A percentile compares a stretch with the other conserved stretches of the same genome.
Evolutionary conservation across 2,888 invertebrate species (phyloP).

Genomic region (Sepioteuthis lessoniana): DNA sequence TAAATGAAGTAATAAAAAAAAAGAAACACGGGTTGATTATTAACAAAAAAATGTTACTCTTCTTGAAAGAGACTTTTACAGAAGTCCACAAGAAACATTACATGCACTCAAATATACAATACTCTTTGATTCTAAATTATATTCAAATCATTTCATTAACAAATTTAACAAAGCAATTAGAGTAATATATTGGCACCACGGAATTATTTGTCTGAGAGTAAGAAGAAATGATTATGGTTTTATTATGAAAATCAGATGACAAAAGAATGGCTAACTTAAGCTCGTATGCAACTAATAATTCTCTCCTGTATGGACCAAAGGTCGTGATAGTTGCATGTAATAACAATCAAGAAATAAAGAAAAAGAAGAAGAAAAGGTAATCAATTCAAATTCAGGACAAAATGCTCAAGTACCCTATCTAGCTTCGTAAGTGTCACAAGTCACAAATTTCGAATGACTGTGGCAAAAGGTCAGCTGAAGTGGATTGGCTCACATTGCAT

Average conservation of each 20-base stretch:
- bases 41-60: no score
- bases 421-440: neutral
- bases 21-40: no score
- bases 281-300: neutral
- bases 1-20: no score
- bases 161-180: no score
- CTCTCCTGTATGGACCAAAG: neutral
- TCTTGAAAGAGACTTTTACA: no score
- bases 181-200: neutral
- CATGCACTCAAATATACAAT: no score
- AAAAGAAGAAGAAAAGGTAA: neutral
- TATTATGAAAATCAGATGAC: neutral
- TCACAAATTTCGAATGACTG: neutral
- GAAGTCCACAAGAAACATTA: no score
- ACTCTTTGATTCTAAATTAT: no score
- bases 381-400: neutral
- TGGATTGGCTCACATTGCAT: neutral
- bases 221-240: neutral
- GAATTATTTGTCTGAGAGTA: neutral
- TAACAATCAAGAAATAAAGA: neutral
- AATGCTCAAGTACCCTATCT: neutral
- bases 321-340: neutral
- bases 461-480: neutral
- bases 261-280: neutral
- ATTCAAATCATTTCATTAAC: no score